Evolutionary conservation across 2,888 invertebrate genomes (phyloP).

Genomic region (Tiliacea aurago): DNA sequence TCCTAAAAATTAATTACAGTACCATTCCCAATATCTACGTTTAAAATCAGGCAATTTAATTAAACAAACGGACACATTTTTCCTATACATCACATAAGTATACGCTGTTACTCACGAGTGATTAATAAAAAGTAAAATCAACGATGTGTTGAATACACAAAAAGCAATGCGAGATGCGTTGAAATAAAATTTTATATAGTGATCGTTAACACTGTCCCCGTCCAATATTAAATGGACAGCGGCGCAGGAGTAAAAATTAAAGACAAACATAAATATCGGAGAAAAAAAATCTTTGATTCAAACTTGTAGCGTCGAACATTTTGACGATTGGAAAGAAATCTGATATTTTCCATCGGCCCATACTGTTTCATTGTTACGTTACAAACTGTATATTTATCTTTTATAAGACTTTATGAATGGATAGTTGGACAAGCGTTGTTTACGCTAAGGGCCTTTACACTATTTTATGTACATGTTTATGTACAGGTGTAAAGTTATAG

Average conservation of each 20-base stretch:
- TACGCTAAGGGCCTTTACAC: constrained; percentile 64
- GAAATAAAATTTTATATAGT: constrained; percentile 90
- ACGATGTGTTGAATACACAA: constrained; percentile 86
- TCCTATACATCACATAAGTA: constrained; percentile 57
- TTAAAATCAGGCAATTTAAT: constrained; percentile 55
- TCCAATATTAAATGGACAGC: constrained; percentile 88
- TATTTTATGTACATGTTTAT: constrained; percentile 61
- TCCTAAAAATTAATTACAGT: constrained; percentile 13
- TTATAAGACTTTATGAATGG: constrained; percentile 85
- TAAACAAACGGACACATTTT: constrained; percentile 50
- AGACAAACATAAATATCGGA: constrained; percentile 88
- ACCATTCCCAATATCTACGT: constrained; percentile 42
- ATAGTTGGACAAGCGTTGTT: constrained; percentile 68
- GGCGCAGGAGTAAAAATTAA: constrained; percentile 88
- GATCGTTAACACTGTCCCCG: constrained; percentile 88
- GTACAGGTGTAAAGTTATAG: constrained; percentile 53
- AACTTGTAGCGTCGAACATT: constrained; percentile 74
- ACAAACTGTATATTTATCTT: constrained; percentile 75
- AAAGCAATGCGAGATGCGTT: constrained; percentile 82
- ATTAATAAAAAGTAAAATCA: constrained; percentile 87
- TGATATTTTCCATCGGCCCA: constrained; percentile 84
- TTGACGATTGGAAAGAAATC: constrained; percentile 87
- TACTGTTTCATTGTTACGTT: constrained; percentile 81
- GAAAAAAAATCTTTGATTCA: constrained; percentile 84
- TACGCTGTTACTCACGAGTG: constrained; percentile 71